Base-by-base conservation (phyloP, 2,888 invertebrate species). In the Pammene fasciana region DNA sequence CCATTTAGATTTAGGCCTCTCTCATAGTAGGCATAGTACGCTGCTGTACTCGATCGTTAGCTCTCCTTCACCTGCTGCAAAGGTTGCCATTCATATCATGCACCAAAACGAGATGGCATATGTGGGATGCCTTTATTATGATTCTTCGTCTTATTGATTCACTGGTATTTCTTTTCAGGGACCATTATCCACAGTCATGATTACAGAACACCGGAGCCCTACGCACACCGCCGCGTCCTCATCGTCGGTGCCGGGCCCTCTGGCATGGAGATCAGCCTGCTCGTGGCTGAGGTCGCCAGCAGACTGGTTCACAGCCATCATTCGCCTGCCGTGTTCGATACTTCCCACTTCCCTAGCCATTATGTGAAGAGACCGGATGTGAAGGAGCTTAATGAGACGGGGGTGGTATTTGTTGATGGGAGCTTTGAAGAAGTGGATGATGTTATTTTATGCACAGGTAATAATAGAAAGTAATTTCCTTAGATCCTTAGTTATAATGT, bases 231-330 rank as follows among this genome's bases (percentile, higher is more conserved):
- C 71, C 90, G 86, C 1, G 95, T 97, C 0, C 85, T 96, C 1
- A 83, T 96, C 11, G 87, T 97, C 1, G 97, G 97, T 0, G 95
- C 95, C 0, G 95, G 95, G 0, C 94, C 95, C 0, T 97, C 96
- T 0, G 97, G 96, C 1, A 90, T 94, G 80, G 97, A 97, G 78
- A 95, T 97, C 46, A 91, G 94, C 0, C 80, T 95, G 0, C 95
- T 96, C 75, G 83, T 96, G 0, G 86, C 93, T 0, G 77, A 80
- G 0, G 73, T 86, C n/a, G 91, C 93, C 34, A 79, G 81, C 45
- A 82, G 82, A 10, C 85, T 95, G 38, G 79, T 93, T 46, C 86
- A 94, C 67, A 94, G 94, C 64, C 94, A 94, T 70, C 94, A 94
- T 75, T 87, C 87, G 0, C 83, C 75, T 18, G 79, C 87, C 0